Percentiles rank a stretch among this genome's conserved stretches.
Evolutionary conservation across 2,888 invertebrate genomes (phyloP).

Genomic region (Eilema griseolum): DNA sequence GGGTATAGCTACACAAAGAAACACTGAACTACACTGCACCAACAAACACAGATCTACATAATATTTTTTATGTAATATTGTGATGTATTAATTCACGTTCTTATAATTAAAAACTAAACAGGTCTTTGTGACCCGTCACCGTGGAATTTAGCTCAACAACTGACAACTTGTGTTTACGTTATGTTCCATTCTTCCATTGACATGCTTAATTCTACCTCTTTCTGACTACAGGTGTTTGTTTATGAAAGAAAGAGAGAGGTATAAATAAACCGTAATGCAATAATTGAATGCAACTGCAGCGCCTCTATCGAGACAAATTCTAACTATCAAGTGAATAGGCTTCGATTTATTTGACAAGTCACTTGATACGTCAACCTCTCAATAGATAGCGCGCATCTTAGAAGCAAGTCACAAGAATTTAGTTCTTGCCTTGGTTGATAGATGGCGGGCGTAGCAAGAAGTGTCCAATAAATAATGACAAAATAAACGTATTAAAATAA

Average conservation of each 20-base stretch:
- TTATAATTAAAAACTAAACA: conserved; percentile 36
- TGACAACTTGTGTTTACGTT: conserved; percentile 78
- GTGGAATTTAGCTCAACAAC: conserved; percentile 70
- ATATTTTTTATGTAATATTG: conserved; percentile 43
- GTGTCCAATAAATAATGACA: no score
- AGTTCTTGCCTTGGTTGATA: conserved; percentile 21
- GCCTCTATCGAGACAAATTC: conserved; percentile 33
- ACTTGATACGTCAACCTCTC: conserved; percentile 11
- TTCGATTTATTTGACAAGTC: conserved; percentile 45
- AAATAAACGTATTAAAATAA: no score
- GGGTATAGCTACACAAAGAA: conserved; percentile 34
- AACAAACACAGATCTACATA: conserved; percentile 41
- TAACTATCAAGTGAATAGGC: conserved; percentile 44
- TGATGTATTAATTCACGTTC: conserved; percentile 28
- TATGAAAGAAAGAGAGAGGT: conserved; percentile 49
- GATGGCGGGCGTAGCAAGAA: conserved; percentile 50
- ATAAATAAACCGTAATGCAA: conserved; percentile 51
- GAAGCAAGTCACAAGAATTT: not conserved
- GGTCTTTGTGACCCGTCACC: conserved; percentile 59
- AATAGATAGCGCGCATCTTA: conserved; percentile 35
- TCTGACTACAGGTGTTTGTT: conserved; percentile 34
- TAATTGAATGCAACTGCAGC: conserved; percentile 37
- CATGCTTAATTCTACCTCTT: conserved; percentile 56
- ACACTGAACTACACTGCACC: conserved; percentile 42
- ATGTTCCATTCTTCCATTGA: conserved; percentile 64